Evolutionary conservation across 2,113 vertebrate species (phyloP).

Genomic region (Ameiurus melas): DNA sequence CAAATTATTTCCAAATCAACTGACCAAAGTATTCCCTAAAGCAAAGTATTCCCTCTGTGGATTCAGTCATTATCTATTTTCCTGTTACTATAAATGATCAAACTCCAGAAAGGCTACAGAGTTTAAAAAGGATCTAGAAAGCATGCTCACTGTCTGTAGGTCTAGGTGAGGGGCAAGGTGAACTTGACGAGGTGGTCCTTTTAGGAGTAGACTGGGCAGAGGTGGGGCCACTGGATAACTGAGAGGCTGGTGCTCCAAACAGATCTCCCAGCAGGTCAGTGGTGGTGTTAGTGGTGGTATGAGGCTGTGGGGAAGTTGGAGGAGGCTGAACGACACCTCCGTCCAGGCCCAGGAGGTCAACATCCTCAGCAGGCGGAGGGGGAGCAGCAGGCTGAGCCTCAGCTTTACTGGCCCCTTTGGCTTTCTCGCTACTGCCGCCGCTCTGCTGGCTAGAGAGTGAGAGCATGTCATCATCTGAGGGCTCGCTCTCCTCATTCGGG

Average conservation of each 20-base stretch:
- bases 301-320: conserved; percentile 72
- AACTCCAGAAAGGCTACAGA: neutral
- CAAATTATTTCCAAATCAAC: neutral
- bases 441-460: conserved; percentile 93
- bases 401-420: conserved; percentile 60
- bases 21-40: neutral
- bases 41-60: too few species aligned
- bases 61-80: neutral
- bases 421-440: conserved; percentile 75
- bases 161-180: conserved; percentile 82
- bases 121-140: neutral
- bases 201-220: conserved; percentile 91
- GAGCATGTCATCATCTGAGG: conserved; percentile 97
- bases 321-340: conserved; percentile 72
- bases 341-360: conserved; percentile 89
- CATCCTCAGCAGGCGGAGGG: conserved; percentile 76
- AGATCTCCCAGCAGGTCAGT: conserved; percentile 91
- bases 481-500: conserved; percentile 89
- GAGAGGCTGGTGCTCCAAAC: conserved; percentile 77
- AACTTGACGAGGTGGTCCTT: conserved; percentile 76
- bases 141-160: conserved; percentile 58
- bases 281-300: conserved; percentile 76
- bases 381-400: conserved; percentile 67
- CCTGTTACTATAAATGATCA: neutral
- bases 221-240: conserved; percentile 72